A percentile compares a stretch with the other conserved stretches of the same genome.
These are phyloP conservation scores for Schizaphis graminum DNA, from an alignment of 2,888 invertebrate genomes.

Conservation along the genomic window DNA sequence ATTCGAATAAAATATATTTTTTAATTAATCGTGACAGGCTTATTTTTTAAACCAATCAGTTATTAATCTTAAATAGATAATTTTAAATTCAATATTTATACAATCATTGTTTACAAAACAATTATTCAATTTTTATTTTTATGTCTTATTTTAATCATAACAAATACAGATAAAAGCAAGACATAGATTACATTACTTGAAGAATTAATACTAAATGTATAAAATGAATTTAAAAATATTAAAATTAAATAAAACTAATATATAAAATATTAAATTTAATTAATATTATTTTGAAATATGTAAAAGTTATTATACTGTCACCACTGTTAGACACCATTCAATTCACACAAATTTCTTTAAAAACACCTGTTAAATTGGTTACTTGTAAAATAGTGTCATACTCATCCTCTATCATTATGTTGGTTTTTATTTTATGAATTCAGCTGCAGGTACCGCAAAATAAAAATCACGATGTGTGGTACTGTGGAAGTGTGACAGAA, in stretches of 20 bases:
- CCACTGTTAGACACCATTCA: neutral
- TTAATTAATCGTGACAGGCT: neutral
- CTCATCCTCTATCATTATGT: neutral
- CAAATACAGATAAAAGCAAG: neutral
- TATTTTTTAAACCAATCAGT: neutral
- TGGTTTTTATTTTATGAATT: slow-evolving; percentile 15
- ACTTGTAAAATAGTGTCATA: neutral
- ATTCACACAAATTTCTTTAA: neutral
- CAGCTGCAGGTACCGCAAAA: slow-evolving; percentile 15
- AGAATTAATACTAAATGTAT: neutral
- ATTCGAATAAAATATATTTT: neutral
- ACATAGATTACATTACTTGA: neutral
- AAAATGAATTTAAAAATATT: neutral
- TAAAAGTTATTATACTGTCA: neutral
- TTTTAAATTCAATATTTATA: neutral
- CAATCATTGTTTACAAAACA: neutral
- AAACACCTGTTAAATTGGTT: neutral
- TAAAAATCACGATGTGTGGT: neutral
- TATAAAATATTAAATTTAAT: neutral
- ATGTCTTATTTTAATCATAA: neutral
- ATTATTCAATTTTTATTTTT: neutral
- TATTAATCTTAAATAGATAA: neutral
- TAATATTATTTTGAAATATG: neutral
- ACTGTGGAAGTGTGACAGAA: slow-evolving; percentile 46
- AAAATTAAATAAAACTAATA: neutral